Base-by-base conservation (phyloP, 2,797 vertebrate species). In the Pseudochromis fuscus region DNA sequence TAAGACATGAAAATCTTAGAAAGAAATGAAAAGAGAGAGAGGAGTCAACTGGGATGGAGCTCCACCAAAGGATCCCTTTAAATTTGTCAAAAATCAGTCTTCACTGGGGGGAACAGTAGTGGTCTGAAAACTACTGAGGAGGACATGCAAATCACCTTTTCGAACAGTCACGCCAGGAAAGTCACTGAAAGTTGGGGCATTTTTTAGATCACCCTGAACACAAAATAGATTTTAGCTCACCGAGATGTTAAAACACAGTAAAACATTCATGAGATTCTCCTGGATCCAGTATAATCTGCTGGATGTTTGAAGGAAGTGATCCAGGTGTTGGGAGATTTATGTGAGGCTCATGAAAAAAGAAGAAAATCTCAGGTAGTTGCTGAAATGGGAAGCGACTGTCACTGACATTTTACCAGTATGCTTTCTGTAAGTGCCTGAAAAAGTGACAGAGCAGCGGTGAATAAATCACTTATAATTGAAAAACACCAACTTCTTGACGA, bases 251-350 rank as follows among this genome's bases (percentile, higher is more conserved):
- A 61, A 63, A 64, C 59, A 13, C 53, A 52, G 13, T 62, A 35
- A 18, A 65, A 53, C 25, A 46, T 66, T 28, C 24, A 49, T 40
- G 40, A 68, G 31, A 35, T 13, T 71, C 37, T 75, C 27, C 16
- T 50, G 25, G 13, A 52, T 60, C 27, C 28, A 19, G n/a, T 11
- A 25, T n/a, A 42, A 11, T 66, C 56, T 72, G 44, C 51, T 58
- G 30, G 19, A 57, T 42, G 57, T 37, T 67, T 67, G 48, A 49
- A 18, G 52, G 38, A 62, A 35, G 37, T 46, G 33, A 28, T 60
- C 18, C 28, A 53, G 76, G 49, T 72, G 55, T 35, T 45, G 19
- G 23, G 24, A 72, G 62, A 76, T 68, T 66, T 60, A 37, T 66
- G 24, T 23, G 27, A 57, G 21, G 18, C 25, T 63, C 10, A 21